Evolutionary conservation across 1,140 invertebrate genomes (phyloP).

Genomic region (Zaprionus tsacasi): DNA sequence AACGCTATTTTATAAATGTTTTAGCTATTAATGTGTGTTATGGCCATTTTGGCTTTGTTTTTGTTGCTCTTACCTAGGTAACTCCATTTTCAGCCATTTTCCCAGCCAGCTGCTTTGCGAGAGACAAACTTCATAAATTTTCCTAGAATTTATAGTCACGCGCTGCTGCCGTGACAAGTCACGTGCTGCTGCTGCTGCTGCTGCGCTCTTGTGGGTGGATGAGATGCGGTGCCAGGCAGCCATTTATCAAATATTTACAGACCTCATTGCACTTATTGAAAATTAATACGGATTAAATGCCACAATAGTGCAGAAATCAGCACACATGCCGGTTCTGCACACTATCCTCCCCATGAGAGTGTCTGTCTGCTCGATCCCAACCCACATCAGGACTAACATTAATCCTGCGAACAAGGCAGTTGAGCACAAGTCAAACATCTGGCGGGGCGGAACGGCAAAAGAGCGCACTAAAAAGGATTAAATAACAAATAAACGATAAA

Average conservation of each 20-base stretch:
- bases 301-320: slow-evolving; percentile 76
- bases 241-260: slow-evolving; percentile 76
- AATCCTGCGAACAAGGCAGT: slow-evolving; percentile 77
- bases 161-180: slow-evolving; percentile 23
- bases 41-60: too few relatives aligned
- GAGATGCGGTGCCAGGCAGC: slow-evolving; percentile 4
- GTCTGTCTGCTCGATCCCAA: slow-evolving; percentile 12
- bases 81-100: neutral
- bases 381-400: slow-evolving; percentile 37
- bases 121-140: neutral
- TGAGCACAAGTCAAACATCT: slow-evolving; percentile 65
- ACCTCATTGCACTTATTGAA: slow-evolving; percentile 77
- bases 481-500: slow-evolving; percentile 56
- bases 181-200: slow-evolving; percentile 55
- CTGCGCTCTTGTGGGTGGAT: slow-evolving; percentile 16
- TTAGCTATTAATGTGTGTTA: too few relatives aligned
- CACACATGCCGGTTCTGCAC: slow-evolving; percentile 58
- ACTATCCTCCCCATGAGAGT: slow-evolving; percentile 19
- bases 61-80: too few relatives aligned
- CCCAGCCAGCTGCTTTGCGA: neutral
- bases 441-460: slow-evolving; percentile 25
- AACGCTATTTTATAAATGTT: too few relatives aligned
- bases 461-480: slow-evolving; percentile 64
- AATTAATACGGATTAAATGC: slow-evolving; percentile 76
- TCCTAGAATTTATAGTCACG: slow-evolving; percentile 41